A percentile compares a stretch with the other conserved stretches of the same genome.
Conservation (phyloP, 2,113 vertebrate species). For the Sardina pilchardus region DNA sequence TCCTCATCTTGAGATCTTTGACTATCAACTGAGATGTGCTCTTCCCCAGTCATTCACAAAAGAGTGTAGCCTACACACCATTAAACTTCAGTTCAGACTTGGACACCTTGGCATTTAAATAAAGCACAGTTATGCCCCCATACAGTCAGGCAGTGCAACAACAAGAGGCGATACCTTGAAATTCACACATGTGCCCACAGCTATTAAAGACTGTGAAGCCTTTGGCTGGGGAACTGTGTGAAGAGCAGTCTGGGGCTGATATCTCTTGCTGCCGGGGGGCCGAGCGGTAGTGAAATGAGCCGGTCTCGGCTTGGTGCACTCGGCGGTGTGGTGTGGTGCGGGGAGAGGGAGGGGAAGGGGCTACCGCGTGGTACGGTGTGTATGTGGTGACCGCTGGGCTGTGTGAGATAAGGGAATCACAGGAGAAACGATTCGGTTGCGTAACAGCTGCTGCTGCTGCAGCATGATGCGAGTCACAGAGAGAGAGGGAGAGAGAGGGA, state of each 20-base stretch:
- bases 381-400: background rate
- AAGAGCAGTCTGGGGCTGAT: background rate
- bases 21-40: too few relatives aligned
- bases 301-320: background rate
- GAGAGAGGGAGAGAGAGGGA: too few relatives aligned
- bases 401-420: background rate
- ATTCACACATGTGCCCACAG: background rate
- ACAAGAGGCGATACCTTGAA: background rate
- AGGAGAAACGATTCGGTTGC: background rate
- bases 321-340: background rate
- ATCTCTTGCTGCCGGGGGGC: background rate
- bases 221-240: background rate
- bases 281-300: background rate
- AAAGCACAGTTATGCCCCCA: too few relatives aligned
- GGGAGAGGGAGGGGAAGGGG: background rate
- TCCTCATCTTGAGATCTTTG: too few relatives aligned
- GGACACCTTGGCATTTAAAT: too few relatives aligned
- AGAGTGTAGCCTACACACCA: too few relatives aligned
- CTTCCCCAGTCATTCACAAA: too few relatives aligned
- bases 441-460: conserved; percentile 2
- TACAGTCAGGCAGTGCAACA: background rate
- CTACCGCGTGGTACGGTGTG: background rate
- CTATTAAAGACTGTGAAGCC: background rate
- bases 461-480: background rate
- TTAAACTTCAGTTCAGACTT: too few relatives aligned